These are phyloP conservation scores for Zonitis immaculata DNA, from an alignment of 2,888 invertebrate species.

Conservation along the genomic window DNA sequence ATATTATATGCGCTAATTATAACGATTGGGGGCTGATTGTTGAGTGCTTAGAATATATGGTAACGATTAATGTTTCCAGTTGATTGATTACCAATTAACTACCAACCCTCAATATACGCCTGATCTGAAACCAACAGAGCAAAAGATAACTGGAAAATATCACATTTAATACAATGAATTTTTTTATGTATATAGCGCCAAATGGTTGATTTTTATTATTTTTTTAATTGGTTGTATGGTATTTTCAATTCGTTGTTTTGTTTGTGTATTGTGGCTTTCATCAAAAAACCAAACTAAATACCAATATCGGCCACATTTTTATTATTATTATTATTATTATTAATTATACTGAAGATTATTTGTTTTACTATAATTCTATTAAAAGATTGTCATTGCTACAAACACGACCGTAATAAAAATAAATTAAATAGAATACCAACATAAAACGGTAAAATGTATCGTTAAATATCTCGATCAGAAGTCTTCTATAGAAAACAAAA, in stretches of 20 bases:
- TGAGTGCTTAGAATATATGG: neutral
- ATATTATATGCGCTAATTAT: too few relatives aligned
- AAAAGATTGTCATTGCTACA: neutral
- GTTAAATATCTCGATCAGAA: neutral
- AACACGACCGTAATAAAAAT: neutral
- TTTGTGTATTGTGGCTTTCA: neutral
- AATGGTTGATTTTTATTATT: too few relatives aligned
- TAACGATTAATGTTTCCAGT: constrained; percentile 2
- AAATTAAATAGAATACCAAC: neutral
- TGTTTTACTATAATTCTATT: neutral
- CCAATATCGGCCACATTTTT: neutral
- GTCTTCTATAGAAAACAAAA: constrained; percentile 22
- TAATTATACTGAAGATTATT: too few relatives aligned
- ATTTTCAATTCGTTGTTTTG: neutral
- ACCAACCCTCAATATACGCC: constrained; percentile 2
- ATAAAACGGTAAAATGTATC: neutral
- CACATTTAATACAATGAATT: neutral
- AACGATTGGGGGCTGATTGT: neutral
- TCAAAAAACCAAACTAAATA: neutral
- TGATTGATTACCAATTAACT: constrained; percentile 18
- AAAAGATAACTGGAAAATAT: neutral
- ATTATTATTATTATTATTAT: too few relatives aligned
- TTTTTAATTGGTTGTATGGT: too few relatives aligned
- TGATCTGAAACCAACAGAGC: neutral
- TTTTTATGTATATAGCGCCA: neutral